Evolutionary conservation across 2,113 vertebrate genomes (phyloP).

Genomic region (Anolis sagrei): DNA sequence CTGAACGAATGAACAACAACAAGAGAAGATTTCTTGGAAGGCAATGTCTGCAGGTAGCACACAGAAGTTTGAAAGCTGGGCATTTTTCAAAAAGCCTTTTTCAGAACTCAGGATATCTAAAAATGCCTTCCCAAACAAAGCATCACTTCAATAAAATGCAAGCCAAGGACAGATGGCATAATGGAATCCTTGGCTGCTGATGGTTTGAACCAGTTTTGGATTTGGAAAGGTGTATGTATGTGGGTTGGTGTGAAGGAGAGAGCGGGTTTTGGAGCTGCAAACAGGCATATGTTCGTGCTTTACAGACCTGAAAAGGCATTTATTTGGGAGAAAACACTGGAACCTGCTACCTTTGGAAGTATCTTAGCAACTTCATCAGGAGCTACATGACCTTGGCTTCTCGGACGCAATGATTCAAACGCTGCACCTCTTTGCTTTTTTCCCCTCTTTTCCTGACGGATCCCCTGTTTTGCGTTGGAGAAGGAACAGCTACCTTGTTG

Average conservation of each 20-base stretch:
- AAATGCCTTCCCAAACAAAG: not conserved
- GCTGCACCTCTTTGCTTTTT: no score
- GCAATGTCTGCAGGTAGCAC: no score
- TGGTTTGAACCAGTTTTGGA: not conserved
- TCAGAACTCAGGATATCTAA: not conserved
- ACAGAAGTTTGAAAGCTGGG: not conserved
- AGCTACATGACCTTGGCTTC: not conserved
- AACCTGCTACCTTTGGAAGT: not conserved
- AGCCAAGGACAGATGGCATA: slow-evolving; percentile 1
- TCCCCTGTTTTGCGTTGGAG: not conserved
- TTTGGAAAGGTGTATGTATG: not conserved
- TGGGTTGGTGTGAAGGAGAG: not conserved
- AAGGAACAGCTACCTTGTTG: not conserved
- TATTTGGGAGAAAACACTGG: not conserved
- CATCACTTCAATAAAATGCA: not conserved
- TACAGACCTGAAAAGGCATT: not conserved
- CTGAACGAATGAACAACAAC: no score
- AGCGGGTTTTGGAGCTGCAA: not conserved
- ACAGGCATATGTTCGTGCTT: no score
- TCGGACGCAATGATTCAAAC: not conserved
- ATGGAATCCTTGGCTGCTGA: not conserved
- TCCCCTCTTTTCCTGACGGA: not conserved
- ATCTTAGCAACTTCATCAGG: not conserved
- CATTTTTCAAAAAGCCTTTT: not conserved
- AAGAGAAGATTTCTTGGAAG: no score